Base-by-base conservation (phyloP, 2,113 vertebrate species). In the Mustelus asterias region DNA sequence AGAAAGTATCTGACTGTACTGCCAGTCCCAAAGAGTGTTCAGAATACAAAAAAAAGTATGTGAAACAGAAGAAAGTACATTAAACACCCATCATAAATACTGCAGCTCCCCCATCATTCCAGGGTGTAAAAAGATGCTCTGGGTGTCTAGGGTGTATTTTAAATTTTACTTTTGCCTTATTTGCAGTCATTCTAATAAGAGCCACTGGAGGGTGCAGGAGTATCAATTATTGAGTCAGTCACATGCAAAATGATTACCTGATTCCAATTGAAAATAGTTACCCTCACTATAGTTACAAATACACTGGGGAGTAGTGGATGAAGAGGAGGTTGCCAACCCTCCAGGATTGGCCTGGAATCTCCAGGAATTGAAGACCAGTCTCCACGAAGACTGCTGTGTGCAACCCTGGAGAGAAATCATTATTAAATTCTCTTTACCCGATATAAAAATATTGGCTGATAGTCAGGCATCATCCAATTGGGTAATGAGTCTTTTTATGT, bases 181-280 rank as follows among this genome's bases (percentile, higher is more conserved):
- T 41, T 83, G 80, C 16, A 44, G 60, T 63, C 6, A 67, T 93
- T 93, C 14, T 11, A 37, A 37, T 33, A 65, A 37, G n/a, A 41
- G 3, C 89, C 60, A 93, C 89, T 93, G 16, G 60, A 63, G 60
- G 89, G 89, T 93, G 89, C 33, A 93, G 60, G n/a, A 65, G 89
- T 22, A 18, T 65, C 89, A 93, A 20, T 3, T 67, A 65, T 63
- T 92, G n/a, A 63, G 63, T n/a, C 29, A 92, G n/a, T 44, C 37
- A 7, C n/a, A 92, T n/a, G n/a, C 29, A 37, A 13, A 83, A 14
- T 37, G 16, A 5, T 4, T 37, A 37, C n/a, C 1, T 5, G n/a
- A 83, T 41, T 83, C n/a, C n/a, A 83, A 83, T 41, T 80, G 37
- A 83, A 83, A 22, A 5, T 8, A 20, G 0, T 18, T 5, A 18